Base-by-base conservation (phyloP, 1,140 invertebrate species). In the Neoseiulus cucumeris region DNA sequence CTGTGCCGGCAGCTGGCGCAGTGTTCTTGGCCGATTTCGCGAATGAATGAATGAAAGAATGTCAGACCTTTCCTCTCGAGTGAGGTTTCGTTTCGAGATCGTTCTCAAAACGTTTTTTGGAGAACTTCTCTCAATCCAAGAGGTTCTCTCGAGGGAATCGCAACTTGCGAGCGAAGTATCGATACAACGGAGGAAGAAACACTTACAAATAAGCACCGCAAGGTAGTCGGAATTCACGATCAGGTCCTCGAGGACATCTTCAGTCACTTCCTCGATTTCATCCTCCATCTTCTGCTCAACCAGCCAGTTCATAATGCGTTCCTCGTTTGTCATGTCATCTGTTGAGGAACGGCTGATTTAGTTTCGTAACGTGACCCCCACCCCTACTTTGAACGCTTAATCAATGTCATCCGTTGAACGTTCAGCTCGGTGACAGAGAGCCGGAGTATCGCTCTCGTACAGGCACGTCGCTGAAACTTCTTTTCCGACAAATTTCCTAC, bases 291-390 rank as follows among this genome's bases (percentile, higher is more conserved):
- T 89, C 73, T 90, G 87, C 64, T 91, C 83, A 65, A 92, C 86
- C 71, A 93, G 77, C 90, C 90, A 93, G 75, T 93, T 87, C 70
- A 94, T 77, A 6, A 94, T 89, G 75, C 91, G 87, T 75, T 91
- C 89, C 76, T 92, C 89, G 71, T 82, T 84, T 66, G 85, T 89
- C 67, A 93, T 75, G 79, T 93, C 89, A 75, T 86, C 89, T 92
- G 73, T 39, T 9, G 33, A 9, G 33, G 33, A 39, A 39, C 33
- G 9, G 9, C 4, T 39, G 4, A 39, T 4, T 39, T 9, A 39
- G 9, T 39, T 39, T 9, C 33, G 33, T 39, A 39, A 9, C 33
- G n/a, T n/a, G n/a, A n/a, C n/a, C n/a, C n/a, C n/a, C n/a, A n/a
- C n/a, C n/a, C n/a, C n/a, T n/a, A n/a, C n/a, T n/a, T n/a, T n/a